Conservation (phyloP, 2,888 invertebrate genomes). For the Cryptocephalus moraei region DNA sequence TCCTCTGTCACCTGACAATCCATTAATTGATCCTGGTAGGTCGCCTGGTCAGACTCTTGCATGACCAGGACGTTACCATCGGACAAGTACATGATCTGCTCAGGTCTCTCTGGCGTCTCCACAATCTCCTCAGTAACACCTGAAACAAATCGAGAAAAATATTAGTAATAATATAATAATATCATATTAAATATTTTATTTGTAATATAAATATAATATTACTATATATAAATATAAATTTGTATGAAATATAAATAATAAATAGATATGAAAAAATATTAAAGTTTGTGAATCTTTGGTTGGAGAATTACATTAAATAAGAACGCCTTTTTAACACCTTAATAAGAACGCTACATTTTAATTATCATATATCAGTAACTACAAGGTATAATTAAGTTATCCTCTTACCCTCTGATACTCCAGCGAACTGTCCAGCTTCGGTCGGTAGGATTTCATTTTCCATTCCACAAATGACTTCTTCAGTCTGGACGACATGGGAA, state of each 20-base stretch:
- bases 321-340: no score
- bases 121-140: conserved; percentile 14
- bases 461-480: conserved; percentile 46
- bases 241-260: no score
- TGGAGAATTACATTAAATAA: no score
- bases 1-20: conserved; percentile 61
- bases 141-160: no score
- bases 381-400: background rate
- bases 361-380: no score
- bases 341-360: no score
- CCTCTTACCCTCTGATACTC: conserved; percentile 24
- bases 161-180: no score
- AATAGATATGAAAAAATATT: no score
- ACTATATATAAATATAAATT: no score
- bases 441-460: conserved; percentile 37
- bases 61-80: conserved; percentile 35
- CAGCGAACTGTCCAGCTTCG: conserved; percentile 33
- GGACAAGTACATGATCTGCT: conserved; percentile 32
- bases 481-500: conserved; percentile 35
- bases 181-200: no score
- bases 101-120: conserved; percentile 7
- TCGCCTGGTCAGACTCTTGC: conserved; percentile 18
- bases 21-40: conserved; percentile 40
- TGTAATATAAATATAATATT: no score
- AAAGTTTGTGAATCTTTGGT: no score